Base-by-base conservation (phyloP, 2,888 invertebrate genomes). In the Orchestes rusci region DNA sequence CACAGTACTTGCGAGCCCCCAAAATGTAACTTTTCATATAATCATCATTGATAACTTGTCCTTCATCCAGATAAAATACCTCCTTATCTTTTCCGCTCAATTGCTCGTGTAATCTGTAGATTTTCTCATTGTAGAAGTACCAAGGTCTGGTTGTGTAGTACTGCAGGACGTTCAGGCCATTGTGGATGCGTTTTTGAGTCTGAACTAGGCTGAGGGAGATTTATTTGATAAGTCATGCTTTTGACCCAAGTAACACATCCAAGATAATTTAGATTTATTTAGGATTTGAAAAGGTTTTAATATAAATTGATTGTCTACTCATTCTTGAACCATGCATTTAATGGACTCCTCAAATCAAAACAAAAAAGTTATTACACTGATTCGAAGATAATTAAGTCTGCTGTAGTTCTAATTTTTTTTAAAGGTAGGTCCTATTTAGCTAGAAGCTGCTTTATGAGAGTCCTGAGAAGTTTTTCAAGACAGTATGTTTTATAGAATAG, bases 61-160 rank as follows among this genome's bases (percentile, higher is more conserved):
- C 69, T 10, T 65, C 63, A 51, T 71, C 67, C 0, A 75, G 75
- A 50, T 76, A 77, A 55, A 86, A 91, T 0, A 70, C 69, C 39
- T 79, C 65, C 52, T 67, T 70, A 51, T 84, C 86, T 10, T 66
- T 66, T 1, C 66, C 63, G 0, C 67, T 72, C 31, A 87, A 60
- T 12, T 67, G 67, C 1, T 70, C 60, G 43, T 68, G 70, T 3
- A 86, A 64, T 1, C 73, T 68, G 43, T 69, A 63, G 53, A 79
- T 74, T 48, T 79, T 78, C 3, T 75, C 73, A 52, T 79, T 82
- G 19, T 68, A 72, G 62, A 91, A 90, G 27, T 76, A 67, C 94
- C 94, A 94, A 48, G 82, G 75, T 42, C 84, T 79, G 3, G 80
- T 82, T 0, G 88, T 88, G 68, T 90, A 91, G 64, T 84, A 89